phyloP scores from a whole-genome alignment of 2,888 invertebrate species.

The Pandemis corylana region DNA sequence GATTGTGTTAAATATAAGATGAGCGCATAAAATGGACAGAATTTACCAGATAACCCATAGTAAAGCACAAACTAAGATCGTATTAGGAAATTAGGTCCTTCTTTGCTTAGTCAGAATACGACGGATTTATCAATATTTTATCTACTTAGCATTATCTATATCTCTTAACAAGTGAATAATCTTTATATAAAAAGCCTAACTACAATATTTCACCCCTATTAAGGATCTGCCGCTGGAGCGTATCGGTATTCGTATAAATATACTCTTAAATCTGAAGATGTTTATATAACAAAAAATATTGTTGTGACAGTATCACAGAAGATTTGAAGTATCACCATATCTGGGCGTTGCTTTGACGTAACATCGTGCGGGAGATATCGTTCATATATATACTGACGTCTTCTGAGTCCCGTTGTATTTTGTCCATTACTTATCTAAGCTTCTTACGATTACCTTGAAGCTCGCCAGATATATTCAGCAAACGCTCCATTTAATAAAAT shows the following conservation, averaged over 20 bases:
- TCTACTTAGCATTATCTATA: neutral
- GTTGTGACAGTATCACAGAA: constrained; percentile 72
- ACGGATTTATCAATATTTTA: neutral
- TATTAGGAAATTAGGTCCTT: neutral
- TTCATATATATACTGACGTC: constrained; percentile 81
- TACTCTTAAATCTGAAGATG: constrained; percentile 48
- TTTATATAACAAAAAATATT: constrained; percentile 65
- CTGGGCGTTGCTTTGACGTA: constrained; percentile 84
- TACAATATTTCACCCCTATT: neutral
- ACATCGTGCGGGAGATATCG: constrained; percentile 79
- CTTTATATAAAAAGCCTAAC: neutral
- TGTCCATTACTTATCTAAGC: constrained; percentile 81
- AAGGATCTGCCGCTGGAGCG: neutral
- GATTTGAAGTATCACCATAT: constrained; percentile 77
- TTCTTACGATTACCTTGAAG: constrained; percentile 75
- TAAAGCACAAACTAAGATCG: neutral
- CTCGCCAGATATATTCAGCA: constrained; percentile 68
- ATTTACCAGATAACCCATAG: neutral
- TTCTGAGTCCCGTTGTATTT: constrained; percentile 74
- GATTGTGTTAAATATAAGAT: too few species aligned
- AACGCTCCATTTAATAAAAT: constrained; percentile 59
- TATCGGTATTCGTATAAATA: constrained; percentile 11
- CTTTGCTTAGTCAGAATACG: neutral
- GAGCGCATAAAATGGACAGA: neutral
- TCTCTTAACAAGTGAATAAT: neutral